phyloP scores from a whole-genome alignment of 2,888 invertebrate species.

The Chesias legatella region DNA sequence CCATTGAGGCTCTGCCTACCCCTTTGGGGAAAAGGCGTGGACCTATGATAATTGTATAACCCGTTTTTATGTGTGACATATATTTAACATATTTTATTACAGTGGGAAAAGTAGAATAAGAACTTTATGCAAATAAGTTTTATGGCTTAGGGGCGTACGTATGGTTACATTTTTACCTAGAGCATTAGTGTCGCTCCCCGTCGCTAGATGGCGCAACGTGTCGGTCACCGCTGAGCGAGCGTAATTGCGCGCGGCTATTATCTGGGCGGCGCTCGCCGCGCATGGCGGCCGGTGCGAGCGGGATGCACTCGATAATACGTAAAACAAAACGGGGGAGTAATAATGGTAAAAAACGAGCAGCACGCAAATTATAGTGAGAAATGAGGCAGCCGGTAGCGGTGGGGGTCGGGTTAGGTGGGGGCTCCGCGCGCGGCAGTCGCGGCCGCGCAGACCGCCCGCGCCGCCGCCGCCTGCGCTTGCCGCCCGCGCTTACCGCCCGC shows the following conservation, averaged over 20 bases:
- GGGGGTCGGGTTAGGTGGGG: constrained; percentile 71
- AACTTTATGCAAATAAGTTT: too few relatives aligned
- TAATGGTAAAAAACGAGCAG: constrained; percentile 80
- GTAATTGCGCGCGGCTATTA: constrained; percentile 78
- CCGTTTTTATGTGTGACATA: too few relatives aligned
- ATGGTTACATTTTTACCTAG: too few relatives aligned
- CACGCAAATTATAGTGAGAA: constrained; percentile 81
- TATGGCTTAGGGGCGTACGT: too few relatives aligned
- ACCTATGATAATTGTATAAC: too few relatives aligned
- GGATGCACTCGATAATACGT: constrained; percentile 81
- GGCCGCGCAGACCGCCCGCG: constrained; percentile 71
- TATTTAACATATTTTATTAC: too few relatives aligned
- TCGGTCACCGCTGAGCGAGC: constrained; percentile 44
- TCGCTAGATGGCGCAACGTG: constrained; percentile 64
- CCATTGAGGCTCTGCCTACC: too few relatives aligned
- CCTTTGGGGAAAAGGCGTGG: too few relatives aligned
- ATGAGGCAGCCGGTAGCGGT: constrained; percentile 80
- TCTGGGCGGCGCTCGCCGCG: constrained; percentile 76
- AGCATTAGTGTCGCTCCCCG: constrained; percentile 45
- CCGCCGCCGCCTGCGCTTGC: constrained; percentile 48
- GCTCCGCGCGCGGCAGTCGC: constrained; percentile 66
- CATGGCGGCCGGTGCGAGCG: constrained; percentile 80
- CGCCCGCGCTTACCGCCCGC: constrained; percentile 52
- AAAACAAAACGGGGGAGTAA: constrained; percentile 81
- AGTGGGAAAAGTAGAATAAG: too few relatives aligned